Conservation (phyloP, 1,140 invertebrate species). For the Diuraphis noxia region DNA sequence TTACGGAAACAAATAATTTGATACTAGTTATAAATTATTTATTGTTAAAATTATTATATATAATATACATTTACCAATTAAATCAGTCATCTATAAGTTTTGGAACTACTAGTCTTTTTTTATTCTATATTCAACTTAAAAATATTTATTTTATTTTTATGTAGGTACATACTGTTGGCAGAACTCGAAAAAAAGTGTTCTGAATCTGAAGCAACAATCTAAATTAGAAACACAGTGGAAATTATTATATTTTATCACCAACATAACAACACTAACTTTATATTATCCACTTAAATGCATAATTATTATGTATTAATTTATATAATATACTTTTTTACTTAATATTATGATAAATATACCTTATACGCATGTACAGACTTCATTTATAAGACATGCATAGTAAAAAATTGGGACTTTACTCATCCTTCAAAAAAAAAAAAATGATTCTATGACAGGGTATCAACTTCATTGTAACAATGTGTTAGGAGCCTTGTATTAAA, state of each 20-base stretch:
- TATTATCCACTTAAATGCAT: not conserved
- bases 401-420: not conserved
- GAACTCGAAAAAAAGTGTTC: not conserved
- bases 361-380: not conserved
- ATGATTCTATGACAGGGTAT: not conserved
- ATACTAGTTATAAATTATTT: conserved; percentile 34
- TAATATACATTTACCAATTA: conserved; percentile 1
- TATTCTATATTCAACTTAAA: not conserved
- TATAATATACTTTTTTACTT: not conserved
- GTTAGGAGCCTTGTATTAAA: too few species aligned
- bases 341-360: too few species aligned
- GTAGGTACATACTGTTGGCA: not conserved
- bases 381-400: not conserved
- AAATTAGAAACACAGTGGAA: not conserved
- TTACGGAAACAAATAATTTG: conserved; percentile 4
- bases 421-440: not conserved
- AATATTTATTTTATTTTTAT: not conserved
- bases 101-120: not conserved
- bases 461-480: too few species aligned
- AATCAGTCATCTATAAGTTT: conserved; percentile 26
- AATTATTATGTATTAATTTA: too few species aligned
- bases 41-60: conserved; percentile 37
- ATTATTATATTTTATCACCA: not conserved
- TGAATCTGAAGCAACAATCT: not conserved
- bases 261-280: not conserved